Evolutionary conservation across 2,113 vertebrate species (phyloP), one percentile per base, ranked within the genome.

Genomic region (Ginglymostoma cirratum): DNA sequence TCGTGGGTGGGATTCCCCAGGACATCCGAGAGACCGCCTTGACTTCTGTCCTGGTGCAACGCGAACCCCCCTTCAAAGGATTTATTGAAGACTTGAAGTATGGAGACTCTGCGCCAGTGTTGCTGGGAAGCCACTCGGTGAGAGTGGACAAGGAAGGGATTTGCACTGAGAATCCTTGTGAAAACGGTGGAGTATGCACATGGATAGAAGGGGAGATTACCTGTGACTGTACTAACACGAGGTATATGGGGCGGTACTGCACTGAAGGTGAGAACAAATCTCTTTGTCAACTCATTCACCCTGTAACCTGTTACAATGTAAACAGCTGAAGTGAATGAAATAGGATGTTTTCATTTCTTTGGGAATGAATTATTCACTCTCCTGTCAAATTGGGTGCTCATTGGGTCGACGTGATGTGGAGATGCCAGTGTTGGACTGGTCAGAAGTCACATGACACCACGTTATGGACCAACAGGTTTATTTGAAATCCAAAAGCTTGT

Each of bases 171-270:
- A 99, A 98, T 97, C 99, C 98, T 55, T 99, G 99, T 96, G 98
- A 99, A 97, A 99, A 99, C 67, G 99, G 98, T 15, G 99, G 99
- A 90, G 98, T 98, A 97, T 99, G 99, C 97, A 98, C 98, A 2
- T 97, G 99, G 96, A 97, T 98, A 96, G 98, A 99, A 87, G 98
- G 98, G 0, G 98, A 99, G 96, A 97, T 98, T 38, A 98, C 98
- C 97, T 99, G 99, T 97, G 99, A 99, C 97, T 99, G 99, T 97
- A 98, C 98, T 95, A 98, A 97, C 97, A 99, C 99, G 89, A 99
- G 99, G 97, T 99, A 98, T 96, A 96, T 98, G 96, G 99, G 99
- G 97, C 98, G 97, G 97, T 98, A 98, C 96, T 99, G 99, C 97
- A 99, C 98, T 5, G 99, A 99, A 99, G 99, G 99, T 99, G 61